Percentiles rank a stretch among this genome's conserved stretches.
phyloP scores from a whole-genome alignment of 37 sponge, comb jelly and placozoan species.

The Chondrosia reniformis region DNA sequence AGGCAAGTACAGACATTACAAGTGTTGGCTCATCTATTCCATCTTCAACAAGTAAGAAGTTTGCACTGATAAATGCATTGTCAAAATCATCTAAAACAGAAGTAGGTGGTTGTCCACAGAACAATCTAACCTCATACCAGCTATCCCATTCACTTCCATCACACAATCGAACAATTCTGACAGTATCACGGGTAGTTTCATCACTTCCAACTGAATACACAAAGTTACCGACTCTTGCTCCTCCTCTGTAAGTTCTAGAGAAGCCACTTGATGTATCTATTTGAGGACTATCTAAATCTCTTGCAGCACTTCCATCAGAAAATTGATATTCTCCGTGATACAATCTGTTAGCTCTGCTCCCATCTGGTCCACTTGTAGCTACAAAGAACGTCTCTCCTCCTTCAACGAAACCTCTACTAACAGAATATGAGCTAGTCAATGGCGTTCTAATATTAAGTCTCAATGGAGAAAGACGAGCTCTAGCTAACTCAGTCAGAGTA shows the following conservation, averaged over 20 bases:
- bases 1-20: not conserved
- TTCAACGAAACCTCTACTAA: not conserved
- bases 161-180: not conserved
- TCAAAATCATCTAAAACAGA: not conserved
- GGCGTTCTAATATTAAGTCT: not conserved
- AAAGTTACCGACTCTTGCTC: not conserved
- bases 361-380: not conserved
- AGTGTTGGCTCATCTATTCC: not conserved
- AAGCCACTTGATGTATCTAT: not conserved
- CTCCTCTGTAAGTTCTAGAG: not conserved
- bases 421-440: not conserved
- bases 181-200: not conserved
- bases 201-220: not conserved
- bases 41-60: not conserved
- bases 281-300: not conserved
- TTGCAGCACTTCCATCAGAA: not conserved
- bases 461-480: not conserved
- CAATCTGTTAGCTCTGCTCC: not conserved
- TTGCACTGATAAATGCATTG: not conserved
- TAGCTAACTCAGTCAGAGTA: not conserved
- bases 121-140: conserved; percentile 11
- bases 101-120: not conserved
- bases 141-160: not conserved
- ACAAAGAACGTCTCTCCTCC: conserved; percentile 7
- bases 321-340: not conserved